These are phyloP conservation scores for Leucophenga varia DNA, from an alignment of 1,140 invertebrate species.

Conservation along the genomic window DNA sequence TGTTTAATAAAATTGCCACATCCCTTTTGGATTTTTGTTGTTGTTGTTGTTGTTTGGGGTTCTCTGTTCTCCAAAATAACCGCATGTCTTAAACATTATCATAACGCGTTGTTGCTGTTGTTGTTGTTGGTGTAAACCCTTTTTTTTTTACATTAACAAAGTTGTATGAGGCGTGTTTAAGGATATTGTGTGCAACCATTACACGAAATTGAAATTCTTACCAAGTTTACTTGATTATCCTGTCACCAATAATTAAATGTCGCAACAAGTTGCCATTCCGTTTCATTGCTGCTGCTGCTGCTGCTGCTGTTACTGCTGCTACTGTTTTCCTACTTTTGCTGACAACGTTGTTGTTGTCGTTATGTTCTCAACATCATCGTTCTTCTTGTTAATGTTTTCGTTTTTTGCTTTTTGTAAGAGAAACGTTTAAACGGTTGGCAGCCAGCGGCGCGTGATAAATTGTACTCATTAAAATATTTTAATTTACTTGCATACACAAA, in stretches of 20 bases:
- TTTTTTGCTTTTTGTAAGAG: no score
- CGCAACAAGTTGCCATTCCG: conserved; percentile 48
- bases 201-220: conserved; percentile 54
- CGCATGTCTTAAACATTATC: conserved; percentile 5
- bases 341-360: no score
- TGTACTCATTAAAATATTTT: conserved; percentile 55
- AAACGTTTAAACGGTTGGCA: conserved; percentile 14
- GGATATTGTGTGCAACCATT: conserved; percentile 47
- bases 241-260: conserved; percentile 54
- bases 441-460: conserved; percentile 41
- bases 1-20: conserved; percentile 31
- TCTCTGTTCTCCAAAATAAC: conserved; percentile 12
- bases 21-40: conserved; percentile 28
- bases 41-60: conserved; percentile 30
- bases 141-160: neutral
- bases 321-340: no score
- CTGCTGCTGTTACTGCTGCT: no score
- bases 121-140: neutral
- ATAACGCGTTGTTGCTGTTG: conserved; percentile 12
- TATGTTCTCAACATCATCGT: no score
- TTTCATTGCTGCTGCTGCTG: no score
- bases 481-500: conserved; percentile 37
- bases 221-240: conserved; percentile 53
- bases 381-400: no score
- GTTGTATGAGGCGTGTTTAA: conserved; percentile 2